Evolutionary conservation across 2,113 vertebrate species (phyloP).

Genomic region (Machaerirhynchus nigripectus): DNA sequence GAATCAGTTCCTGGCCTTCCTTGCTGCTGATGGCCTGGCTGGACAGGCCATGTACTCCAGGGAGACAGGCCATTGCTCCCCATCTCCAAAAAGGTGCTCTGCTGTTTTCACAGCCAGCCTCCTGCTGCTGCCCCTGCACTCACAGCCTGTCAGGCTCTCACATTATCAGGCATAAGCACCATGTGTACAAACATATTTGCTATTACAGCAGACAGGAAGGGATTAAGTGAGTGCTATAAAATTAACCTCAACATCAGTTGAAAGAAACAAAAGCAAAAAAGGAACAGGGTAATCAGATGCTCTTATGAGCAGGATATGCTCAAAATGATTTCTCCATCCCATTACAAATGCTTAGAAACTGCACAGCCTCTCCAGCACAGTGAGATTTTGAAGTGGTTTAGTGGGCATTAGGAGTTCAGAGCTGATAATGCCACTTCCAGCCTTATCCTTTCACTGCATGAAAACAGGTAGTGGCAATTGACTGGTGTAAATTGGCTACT

Average conservation of each 20-base stretch:
- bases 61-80: not conserved
- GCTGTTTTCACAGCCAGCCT: not conserved
- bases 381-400: conserved; percentile 6
- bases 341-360: conserved; percentile 17
- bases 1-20: not conserved
- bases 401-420: not conserved
- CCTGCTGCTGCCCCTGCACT: not conserved
- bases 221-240: not conserved
- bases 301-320: not conserved
- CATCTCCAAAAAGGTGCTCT: not conserved
- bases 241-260: not conserved
- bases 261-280: conserved; percentile 25
- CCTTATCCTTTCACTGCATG: not conserved
- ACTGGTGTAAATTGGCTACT: conserved; percentile 14
- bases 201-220: not conserved
- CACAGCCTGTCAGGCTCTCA: not conserved
- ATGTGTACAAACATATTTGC: not conserved
- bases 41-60: not conserved
- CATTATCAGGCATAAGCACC: not conserved
- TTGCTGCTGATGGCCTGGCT: not conserved
- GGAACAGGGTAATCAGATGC: not conserved
- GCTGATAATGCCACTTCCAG: not conserved
- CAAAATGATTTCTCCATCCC: conserved; percentile 1
- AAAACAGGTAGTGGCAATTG: not conserved
- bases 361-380: not conserved